These are phyloP conservation scores for Sycophila texana DNA, from an alignment of 2,888 invertebrate species.

Conservation along the genomic window DNA sequence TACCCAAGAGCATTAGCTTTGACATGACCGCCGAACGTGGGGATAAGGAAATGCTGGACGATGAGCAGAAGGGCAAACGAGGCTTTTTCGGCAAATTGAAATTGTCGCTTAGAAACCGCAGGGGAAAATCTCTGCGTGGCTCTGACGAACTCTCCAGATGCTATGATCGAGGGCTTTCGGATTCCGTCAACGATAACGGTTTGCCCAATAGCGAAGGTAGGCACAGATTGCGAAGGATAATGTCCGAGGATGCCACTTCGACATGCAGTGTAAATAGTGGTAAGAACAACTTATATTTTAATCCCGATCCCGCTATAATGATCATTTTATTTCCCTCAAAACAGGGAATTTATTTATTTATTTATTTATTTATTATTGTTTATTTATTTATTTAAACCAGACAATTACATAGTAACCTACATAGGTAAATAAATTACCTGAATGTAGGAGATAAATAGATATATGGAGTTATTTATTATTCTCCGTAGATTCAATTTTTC, in stretches of 20 bases:
- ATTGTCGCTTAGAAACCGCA: conserved; percentile 81
- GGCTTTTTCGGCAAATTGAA: conserved; percentile 86
- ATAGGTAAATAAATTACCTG: too few relatives aligned
- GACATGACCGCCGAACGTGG: conserved; percentile 92
- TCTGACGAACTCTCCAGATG: conserved; percentile 72
- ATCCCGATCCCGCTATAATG: too few relatives aligned
- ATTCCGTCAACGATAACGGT: conserved; percentile 35
- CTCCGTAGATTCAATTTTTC: too few relatives aligned
- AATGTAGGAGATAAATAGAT: too few relatives aligned
- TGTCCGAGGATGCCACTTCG: conserved; percentile 74
- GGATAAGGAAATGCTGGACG: conserved; percentile 80
- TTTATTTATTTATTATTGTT: too few relatives aligned
- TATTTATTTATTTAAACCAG: too few relatives aligned
- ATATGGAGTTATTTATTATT: too few relatives aligned
- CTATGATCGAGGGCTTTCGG: conserved; percentile 67
- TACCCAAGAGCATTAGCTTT: conserved; percentile 94
- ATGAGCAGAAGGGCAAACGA: conserved; percentile 78
- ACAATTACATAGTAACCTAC: too few relatives aligned
- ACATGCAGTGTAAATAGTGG: conserved; percentile 66
- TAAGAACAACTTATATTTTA: conserved; percentile 44
- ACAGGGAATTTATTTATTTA: too few relatives aligned
- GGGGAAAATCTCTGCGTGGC: conserved; percentile 78
- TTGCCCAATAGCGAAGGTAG: conserved; percentile 64
- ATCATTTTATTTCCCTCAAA: too few relatives aligned
- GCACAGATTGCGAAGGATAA: conserved; percentile 70